Conservation (phyloP, 2,113 vertebrate species). For the Zeus faber region DNA sequence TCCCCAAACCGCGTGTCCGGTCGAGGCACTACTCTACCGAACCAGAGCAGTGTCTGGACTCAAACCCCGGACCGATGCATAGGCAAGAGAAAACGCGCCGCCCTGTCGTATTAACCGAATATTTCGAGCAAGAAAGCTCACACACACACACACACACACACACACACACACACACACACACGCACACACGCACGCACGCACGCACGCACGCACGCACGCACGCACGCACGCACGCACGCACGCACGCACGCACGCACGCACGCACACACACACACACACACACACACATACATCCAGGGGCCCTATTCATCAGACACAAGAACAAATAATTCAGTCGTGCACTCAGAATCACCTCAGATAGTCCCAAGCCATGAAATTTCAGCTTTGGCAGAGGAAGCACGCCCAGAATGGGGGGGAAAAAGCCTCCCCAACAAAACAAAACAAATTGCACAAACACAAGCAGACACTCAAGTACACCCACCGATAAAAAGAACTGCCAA, state of each 20-base stretch:
- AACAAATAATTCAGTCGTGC: conserved; percentile 62
- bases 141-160: background rate
- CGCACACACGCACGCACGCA: background rate
- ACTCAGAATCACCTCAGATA: conserved; percentile 63
- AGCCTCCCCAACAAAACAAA: conserved; percentile 11
- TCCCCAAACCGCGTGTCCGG: too few relatives aligned
- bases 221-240: background rate
- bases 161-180: background rate
- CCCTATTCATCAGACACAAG: conserved; percentile 54
- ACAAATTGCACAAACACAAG: conserved; percentile 29
- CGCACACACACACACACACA: conserved; percentile 11
- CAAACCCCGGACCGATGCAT: too few relatives aligned
- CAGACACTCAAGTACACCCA: conserved; percentile 26
- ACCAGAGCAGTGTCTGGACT: too few relatives aligned
- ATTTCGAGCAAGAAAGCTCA: too few relatives aligned
- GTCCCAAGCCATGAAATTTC: conserved; percentile 62
- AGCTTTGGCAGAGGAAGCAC: conserved; percentile 51
- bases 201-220: background rate
- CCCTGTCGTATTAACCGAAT: too few relatives aligned
- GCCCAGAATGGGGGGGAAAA: conserved; percentile 5
- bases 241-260: conserved; percentile 8
- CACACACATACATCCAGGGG: conserved; percentile 30
- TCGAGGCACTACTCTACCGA: too few relatives aligned
- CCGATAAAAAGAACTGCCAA: conserved; percentile 34
- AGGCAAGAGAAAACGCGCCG: too few relatives aligned